Base-by-base conservation (phyloP, 2,113 vertebrate genomes). In the Boleophthalmus pectinirostris region DNA sequence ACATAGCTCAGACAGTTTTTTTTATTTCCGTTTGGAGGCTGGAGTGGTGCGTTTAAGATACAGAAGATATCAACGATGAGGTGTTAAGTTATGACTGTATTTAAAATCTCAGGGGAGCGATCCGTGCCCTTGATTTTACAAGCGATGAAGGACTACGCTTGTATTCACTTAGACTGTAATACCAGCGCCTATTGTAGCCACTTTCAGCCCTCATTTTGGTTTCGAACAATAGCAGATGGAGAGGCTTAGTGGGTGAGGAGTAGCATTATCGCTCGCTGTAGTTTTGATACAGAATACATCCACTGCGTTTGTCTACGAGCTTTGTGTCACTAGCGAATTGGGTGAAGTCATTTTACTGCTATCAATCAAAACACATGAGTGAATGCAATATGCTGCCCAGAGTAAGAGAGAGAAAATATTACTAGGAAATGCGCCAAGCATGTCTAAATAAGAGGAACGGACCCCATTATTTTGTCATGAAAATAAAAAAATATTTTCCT, bases 41-140 rank as follows among this genome's bases (percentile, higher is more conserved):
- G 72, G 78, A 69, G 70, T 70, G 67, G 78, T 65, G 24, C 56
- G 73, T 82, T 78, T 72, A 80, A 73, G 57, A 83, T 88, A 64
- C 83, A 66, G 73, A 82, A 89, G 68, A 83, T 88, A 64, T 78
- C 61, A 73, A 81, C 86, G 68, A 82, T 72, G 80, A 80, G 69
- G 69, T 74, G 73, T 80, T 72, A 72, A 78, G 61, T 72, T 72
- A 72, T 72, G 77, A 82, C 75, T 71, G 80, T 86, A 70, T 75
- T 35, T 81, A 75, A 89, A 86, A 82, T 74, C 85, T 80, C 83
- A 61, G 69, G 80, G 81, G 79, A 79, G 72, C 47, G 53, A 84
- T 74, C 63, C 69, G 75, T 33, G 72, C 66, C 80, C 79, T 77
- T 82, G 78, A 87, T 87, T 74, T 61, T 70, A 68, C 18, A 54